Base-by-base conservation (phyloP, 1,140 invertebrate species). In the Solenopsis invicta region DNA sequence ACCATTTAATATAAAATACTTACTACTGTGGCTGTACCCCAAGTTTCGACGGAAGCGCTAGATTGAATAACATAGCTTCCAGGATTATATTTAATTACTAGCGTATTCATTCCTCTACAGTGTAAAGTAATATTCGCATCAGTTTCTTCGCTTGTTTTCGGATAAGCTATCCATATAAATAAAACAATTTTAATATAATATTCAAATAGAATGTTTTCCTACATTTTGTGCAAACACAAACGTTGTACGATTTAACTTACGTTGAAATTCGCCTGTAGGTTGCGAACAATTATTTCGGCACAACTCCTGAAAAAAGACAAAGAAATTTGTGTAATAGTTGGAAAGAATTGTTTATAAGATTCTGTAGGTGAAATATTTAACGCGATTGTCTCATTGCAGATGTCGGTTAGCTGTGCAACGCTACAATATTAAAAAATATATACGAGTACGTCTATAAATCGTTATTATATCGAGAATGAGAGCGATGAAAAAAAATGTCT, bases 51-150 rank as follows among this genome's bases (percentile, higher is more conserved):
- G 10, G 24, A 18, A 4, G 45, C 13, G n/a, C 50, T 87, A 48
- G 84, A 84, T 50, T 93, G 89, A 59, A 93, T 92, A 10, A 94
- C 72, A 48, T 89, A 93, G 54, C 87, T 86, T 37, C 92, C 93
- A 66, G 80, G 72, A 92, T 91, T 89, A 69, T 93, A 91, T 48
- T 81, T 88, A 13, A 94, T 77, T 41, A 84, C 88, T 12, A 94
- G 66, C 10, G 74, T 2, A 45, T 93, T 76, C 6, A 50, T 48
- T 29, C 90, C 89, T 54, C 41, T 92, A 45, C 93, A 94, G 9
- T 92, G 91, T 24, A 94, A 82, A 48, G 21, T 85, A 0, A 90
- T 48, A 34, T 93, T 92, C 4, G 91, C 89, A 41, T 86, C 64
- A 0, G 92, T 85, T 21, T 81, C n/a, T 9, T 87, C 59, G 5